Evolutionary conservation across 1,140 invertebrate genomes (phyloP), one percentile per base, ranked within the genome.

Genomic region (Platyura marginata): DNA sequence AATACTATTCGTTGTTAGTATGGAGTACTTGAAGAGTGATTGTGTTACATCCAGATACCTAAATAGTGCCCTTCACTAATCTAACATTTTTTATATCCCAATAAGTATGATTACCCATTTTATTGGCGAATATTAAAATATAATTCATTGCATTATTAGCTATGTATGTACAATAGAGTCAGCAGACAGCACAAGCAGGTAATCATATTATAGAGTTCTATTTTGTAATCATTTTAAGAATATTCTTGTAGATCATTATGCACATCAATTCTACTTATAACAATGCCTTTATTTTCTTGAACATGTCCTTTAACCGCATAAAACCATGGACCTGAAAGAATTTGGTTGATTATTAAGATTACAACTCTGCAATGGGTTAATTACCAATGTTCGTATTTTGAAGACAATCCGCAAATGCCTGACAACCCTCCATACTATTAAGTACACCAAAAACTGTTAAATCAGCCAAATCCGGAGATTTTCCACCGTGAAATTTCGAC

Each of bases 391-490:
- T 74, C 1, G 86, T 87, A 55, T 87, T 68, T n/a, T 63, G 43
- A 15, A 73, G 48, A 19, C 87, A 64, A 57, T 98, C 94, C 52
- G 81, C 63, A 59, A 98, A 98, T 3, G 94, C 90, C 40, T 69
- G 51, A 55, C 91, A 97, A 0, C 94, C 94, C 67, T 96, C 91
- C 55, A 98, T 95, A 53, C 92, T 93, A 50, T 75, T 88, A 3
- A 98, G 65, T 10, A 93, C 75, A 11, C 94, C 95, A 62, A 85
- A 98, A 0, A 98, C 82, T 5, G 89, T 75, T 37, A 98, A 67
- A 70, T 98, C 94, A 3, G 92, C 84, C 5, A 99, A 66, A 61
- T 97, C 84, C 10, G 95, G 94, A 50, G 75, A 59, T 11, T 75
- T 64, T 2, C 93, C 93, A 48, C 90, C 82, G 63, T 87, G 75